phyloP scores from a whole-genome alignment of 1,140 invertebrate species.

The Drosophila carrolli region DNA sequence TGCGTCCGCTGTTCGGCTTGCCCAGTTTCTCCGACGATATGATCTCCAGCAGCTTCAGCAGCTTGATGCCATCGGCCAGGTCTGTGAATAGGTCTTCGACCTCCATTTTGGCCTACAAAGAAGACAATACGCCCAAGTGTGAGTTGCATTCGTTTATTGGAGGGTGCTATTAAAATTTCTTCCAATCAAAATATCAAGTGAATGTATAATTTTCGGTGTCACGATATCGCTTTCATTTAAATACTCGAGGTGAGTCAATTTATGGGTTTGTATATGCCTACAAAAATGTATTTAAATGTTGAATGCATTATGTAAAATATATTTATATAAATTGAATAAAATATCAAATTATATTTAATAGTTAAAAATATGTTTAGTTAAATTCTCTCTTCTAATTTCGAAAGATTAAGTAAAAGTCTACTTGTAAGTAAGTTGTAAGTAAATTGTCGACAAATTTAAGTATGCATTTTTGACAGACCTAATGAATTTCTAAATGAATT shows the following conservation, averaged over 20 bases:
- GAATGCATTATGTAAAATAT: no score
- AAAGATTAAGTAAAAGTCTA: no score
- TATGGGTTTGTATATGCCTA: no score
- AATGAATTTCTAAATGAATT: background rate
- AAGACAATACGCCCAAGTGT: constrained; percentile 18
- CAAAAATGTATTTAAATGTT: no score
- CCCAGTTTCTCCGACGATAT: constrained; percentile 99
- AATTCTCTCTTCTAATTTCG: no score
- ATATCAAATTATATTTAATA: no score
- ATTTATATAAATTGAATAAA: no score
- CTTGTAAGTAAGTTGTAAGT: no score
- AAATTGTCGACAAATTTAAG: no score
- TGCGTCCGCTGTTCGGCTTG: constrained; percentile 97
- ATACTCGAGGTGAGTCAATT: background rate
- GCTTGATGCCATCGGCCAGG: constrained; percentile 96
- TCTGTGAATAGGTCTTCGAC: constrained; percentile 99
- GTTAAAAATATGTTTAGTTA: no score
- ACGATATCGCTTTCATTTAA: constrained; percentile 12
- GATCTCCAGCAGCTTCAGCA: constrained; percentile 98
- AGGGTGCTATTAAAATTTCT: constrained; percentile 20
- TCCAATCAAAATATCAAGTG: constrained; percentile 23
- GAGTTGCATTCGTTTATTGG: constrained; percentile 19
- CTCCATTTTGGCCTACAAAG: constrained; percentile 93
- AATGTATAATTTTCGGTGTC: constrained; percentile 10
- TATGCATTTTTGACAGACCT: background rate